Evolutionary conservation across 2,888 invertebrate genomes (phyloP).

Genomic region (Luffia ferchaultella): DNA sequence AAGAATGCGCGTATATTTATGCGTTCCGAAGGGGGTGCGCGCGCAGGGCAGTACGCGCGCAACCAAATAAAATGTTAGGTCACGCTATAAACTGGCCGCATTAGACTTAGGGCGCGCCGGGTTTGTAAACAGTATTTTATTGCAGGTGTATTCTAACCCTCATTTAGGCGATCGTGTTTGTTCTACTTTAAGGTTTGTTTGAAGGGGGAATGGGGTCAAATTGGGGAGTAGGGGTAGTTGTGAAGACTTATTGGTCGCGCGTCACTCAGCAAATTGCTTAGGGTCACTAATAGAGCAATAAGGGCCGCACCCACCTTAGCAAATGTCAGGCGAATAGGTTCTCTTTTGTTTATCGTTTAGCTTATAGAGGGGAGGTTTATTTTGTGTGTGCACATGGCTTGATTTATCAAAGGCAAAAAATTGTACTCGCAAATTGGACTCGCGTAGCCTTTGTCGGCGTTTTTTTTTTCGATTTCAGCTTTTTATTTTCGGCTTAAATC

Average conservation of each 20-base stretch:
- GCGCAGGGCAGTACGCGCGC: conserved; percentile 32
- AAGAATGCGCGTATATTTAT: conserved; percentile 43
- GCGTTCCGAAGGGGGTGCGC: conserved; percentile 43
- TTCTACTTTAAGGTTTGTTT: conserved; percentile 41
- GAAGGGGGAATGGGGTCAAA: background rate
- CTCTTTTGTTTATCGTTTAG: background rate
- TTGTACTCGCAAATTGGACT: conserved; percentile 35
- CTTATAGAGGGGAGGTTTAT: background rate
- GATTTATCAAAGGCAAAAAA: conserved; percentile 46
- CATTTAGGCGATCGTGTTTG: conserved; percentile 53
- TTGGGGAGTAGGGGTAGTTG: background rate
- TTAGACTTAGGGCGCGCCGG: conserved; percentile 56
- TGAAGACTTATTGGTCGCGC: background rate
- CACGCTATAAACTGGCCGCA: conserved; percentile 55
- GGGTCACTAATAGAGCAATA: background rate
- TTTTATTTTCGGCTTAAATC: too few relatives aligned
- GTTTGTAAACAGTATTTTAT: conserved; percentile 51
- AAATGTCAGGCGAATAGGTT: background rate
- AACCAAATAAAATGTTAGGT: conserved; percentile 43
- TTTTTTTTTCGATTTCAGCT: too few relatives aligned
- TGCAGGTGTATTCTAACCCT: conserved; percentile 38
- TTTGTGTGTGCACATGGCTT: conserved; percentile 11
- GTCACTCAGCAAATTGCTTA: background rate
- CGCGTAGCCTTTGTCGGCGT: background rate
- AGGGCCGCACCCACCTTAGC: background rate